Percentiles rank a stretch among this genome's conserved stretches.
Conservation (phyloP, 1,140 invertebrate genomes). For the Sinonovacula constricta region DNA sequence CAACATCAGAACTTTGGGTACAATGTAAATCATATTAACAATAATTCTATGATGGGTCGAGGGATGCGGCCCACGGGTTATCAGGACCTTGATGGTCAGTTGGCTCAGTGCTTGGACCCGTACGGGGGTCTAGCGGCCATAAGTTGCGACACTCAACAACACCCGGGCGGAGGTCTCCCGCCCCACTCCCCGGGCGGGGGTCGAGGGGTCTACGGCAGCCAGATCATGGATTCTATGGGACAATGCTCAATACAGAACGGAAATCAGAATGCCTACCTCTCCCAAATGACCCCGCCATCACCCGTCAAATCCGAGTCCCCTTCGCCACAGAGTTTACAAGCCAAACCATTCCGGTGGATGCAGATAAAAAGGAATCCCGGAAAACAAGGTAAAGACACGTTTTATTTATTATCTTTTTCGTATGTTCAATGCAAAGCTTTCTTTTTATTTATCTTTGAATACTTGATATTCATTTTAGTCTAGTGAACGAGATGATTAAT, state of each 20-base stretch:
- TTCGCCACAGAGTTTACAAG: slow-evolving; percentile 60
- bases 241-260: slow-evolving; percentile 63
- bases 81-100: slow-evolving; percentile 61
- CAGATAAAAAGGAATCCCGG: slow-evolving; percentile 72
- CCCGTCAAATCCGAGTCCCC: slow-evolving; percentile 67
- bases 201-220: slow-evolving; percentile 54
- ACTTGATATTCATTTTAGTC: no score
- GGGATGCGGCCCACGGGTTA: slow-evolving; percentile 55
- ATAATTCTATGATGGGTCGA: slow-evolving; percentile 58
- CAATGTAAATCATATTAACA: slow-evolving; percentile 52
- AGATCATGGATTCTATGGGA: slow-evolving; percentile 58
- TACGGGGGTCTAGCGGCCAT: slow-evolving; percentile 54
- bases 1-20: slow-evolving; percentile 48
- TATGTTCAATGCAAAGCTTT: no score
- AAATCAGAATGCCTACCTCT: slow-evolving; percentile 58
- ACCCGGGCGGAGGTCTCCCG: slow-evolving; percentile 48
- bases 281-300: slow-evolving; percentile 57
- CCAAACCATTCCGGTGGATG: slow-evolving; percentile 75
- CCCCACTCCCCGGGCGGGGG: slow-evolving; percentile 55
- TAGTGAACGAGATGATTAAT: no score
- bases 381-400: slow-evolving; percentile 68
- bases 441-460: no score
- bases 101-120: slow-evolving; percentile 57
- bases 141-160: slow-evolving; percentile 56
- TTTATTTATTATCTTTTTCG: background rate